phyloP scores from a whole-genome alignment of 2,888 invertebrate species.

The Drosophila tripunctata region DNA sequence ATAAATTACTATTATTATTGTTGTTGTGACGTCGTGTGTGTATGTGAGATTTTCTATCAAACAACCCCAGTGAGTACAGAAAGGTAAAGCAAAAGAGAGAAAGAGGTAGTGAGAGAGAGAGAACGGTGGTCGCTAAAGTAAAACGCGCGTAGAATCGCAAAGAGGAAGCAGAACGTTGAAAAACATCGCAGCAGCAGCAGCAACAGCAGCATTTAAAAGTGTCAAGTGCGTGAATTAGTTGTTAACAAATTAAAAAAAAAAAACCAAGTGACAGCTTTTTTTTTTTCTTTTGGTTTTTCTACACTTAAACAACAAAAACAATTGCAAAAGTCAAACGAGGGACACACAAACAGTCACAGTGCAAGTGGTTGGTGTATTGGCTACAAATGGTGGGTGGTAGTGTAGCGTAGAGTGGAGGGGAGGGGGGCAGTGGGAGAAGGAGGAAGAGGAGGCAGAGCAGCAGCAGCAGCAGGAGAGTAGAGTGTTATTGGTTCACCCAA shows the following conservation, averaged over 20 bases:
- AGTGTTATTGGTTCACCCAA: no score
- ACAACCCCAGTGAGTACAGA: slow-evolving; percentile 49
- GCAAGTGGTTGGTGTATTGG: slow-evolving; percentile 69
- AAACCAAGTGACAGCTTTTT: slow-evolving; percentile 48
- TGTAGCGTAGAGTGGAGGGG: not conserved
- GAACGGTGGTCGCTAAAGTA: slow-evolving; percentile 54
- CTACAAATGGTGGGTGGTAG: slow-evolving; percentile 2
- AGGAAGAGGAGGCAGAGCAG: no score
- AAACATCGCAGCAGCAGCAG: slow-evolving; percentile 40
- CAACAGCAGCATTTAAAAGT: slow-evolving; percentile 33
- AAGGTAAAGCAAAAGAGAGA: slow-evolving; percentile 24
- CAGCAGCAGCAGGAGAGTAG: no score
- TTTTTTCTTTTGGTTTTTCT: no score
- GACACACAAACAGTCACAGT: slow-evolving; percentile 32
- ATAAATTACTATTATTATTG: slow-evolving; percentile 8
- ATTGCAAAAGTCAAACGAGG: slow-evolving; percentile 55
- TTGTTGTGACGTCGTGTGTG: slow-evolving; percentile 9
- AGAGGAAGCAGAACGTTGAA: slow-evolving; percentile 45
- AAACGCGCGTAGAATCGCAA: slow-evolving; percentile 64
- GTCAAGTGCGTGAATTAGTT: slow-evolving; percentile 57
- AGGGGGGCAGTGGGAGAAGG: no score
- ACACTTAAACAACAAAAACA: slow-evolving; percentile 2
- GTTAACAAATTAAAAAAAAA: slow-evolving; percentile 53
- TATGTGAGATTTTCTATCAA: slow-evolving; percentile 29
- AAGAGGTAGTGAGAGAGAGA: slow-evolving; percentile 19